phyloP scores from a whole-genome alignment of 2,888 invertebrate species.

The Frankliniella intonsa region DNA sequence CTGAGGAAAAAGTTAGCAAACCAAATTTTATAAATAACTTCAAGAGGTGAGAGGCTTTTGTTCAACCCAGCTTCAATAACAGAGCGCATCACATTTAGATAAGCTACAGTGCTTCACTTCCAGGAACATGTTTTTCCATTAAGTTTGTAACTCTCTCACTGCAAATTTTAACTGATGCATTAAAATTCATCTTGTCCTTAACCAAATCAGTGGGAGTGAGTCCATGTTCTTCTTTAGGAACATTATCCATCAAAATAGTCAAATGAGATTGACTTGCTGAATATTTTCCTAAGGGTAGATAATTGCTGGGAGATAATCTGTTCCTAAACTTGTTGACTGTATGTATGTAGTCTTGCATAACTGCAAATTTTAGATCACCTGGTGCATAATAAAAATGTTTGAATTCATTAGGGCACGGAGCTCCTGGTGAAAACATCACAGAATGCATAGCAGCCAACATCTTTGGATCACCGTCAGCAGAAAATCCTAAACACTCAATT shows the following conservation, averaged over 20 bases:
- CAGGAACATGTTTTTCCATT: neutral
- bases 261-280: neutral
- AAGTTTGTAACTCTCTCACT: neutral
- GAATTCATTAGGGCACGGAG: neutral
- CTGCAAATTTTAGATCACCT: neutral
- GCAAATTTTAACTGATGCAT: slow-evolving; percentile 15
- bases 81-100: slow-evolving; percentile 5
- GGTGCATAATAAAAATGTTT: neutral
- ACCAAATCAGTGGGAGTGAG: neutral
- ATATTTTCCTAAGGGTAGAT: neutral
- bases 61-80: neutral
- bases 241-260: neutral
- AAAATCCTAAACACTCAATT: neutral
- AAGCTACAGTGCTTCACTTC: neutral
- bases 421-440: neutral
- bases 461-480: neutral
- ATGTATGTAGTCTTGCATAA: neutral
- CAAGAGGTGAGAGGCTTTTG: neutral
- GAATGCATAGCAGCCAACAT: neutral
- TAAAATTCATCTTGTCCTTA: slow-evolving; percentile 29
- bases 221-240: neutral
- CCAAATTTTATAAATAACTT: slow-evolving; percentile 20
- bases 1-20: slow-evolving; percentile 13
- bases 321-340: neutral
- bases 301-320: neutral